phyloP scores from a whole-genome alignment of 2,113 vertebrate genomes.

The Nibea albiflora region DNA sequence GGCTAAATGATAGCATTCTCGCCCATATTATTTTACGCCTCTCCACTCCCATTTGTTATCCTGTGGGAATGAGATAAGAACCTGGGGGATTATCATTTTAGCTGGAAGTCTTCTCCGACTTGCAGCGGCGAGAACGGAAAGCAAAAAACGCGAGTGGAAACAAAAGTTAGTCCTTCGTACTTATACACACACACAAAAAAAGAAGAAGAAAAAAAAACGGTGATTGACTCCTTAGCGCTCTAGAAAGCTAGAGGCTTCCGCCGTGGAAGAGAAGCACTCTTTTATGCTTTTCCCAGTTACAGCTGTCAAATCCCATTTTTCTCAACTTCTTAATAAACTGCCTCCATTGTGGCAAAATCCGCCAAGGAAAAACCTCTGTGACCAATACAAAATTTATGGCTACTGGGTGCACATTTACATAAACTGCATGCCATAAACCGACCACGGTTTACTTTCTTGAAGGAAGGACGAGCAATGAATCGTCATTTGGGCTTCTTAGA shows the following conservation, averaged over 20 bases:
- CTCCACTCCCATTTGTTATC: conserved; percentile 97
- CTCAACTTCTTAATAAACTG: conserved; percentile 80
- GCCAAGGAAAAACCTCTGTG: conserved; percentile 67
- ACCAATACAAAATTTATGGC: conserved; percentile 62
- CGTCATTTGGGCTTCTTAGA: conserved; percentile 7
- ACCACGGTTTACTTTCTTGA: conserved; percentile 12
- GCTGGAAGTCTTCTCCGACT: conserved; percentile 72
- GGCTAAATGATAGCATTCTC: conserved; percentile 93
- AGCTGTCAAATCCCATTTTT: conserved; percentile 80
- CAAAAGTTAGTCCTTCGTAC: conserved; percentile 28
- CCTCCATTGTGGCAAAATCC: conserved; percentile 62
- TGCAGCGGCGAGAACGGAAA: conserved; percentile 8
- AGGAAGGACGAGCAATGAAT: conserved; percentile 2
- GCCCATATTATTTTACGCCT: conserved; percentile 96
- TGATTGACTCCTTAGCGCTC: conserved; percentile 37
- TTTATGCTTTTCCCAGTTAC: conserved; percentile 65
- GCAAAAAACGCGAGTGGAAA: conserved; percentile 13
- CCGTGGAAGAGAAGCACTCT: conserved; percentile 45
- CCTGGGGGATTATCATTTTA: conserved; percentile 92
- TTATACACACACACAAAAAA: background rate
- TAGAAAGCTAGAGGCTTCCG: conserved; percentile 32
- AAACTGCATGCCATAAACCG: conserved; percentile 37
- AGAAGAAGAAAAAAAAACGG: background rate
- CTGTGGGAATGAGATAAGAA: conserved; percentile 97
- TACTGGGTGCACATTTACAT: conserved; percentile 45